A percentile compares a stretch with the other conserved stretches of the same genome.
phyloP scores from a whole-genome alignment of 2,113 vertebrate species.

The human region GRCh38 chr1:65416501-65417000 shows the following conservation, averaged over 20 bases:
- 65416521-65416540: too few species aligned
- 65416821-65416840: neutral
- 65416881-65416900: neutral
- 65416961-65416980: neutral
- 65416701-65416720: neutral
- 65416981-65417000: neutral
- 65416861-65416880: neutral
- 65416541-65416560: too few species aligned
- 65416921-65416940: neutral
- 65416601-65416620: neutral
- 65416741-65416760: neutral
- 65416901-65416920: neutral
- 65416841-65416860: neutral
- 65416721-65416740: neutral
- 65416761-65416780: neutral
- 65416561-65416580: neutral
- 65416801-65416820: neutral
- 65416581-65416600: neutral
- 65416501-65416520: neutral
- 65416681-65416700: neutral
- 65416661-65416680: neutral
- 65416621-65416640: neutral
- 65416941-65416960: neutral
- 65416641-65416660: neutral
- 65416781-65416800: neutral